phyloP scores from a whole-genome alignment of 1,140 invertebrate genomes.

The Diabrotica virgifera region DNA sequence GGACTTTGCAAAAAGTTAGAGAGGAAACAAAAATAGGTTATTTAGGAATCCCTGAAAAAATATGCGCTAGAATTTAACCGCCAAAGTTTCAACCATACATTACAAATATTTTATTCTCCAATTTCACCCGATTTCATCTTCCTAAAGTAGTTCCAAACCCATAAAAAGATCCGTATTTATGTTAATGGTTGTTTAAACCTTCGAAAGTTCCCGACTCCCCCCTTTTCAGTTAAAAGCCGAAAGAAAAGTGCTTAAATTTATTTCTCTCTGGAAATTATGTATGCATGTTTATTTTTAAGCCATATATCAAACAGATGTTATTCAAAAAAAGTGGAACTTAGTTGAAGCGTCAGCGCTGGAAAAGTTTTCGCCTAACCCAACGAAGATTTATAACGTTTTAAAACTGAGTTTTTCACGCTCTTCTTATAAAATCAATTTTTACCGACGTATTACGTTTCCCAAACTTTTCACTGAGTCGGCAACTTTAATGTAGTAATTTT shows the following conservation, averaged over 20 bases:
- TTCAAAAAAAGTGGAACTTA: slow-evolving; percentile 30
- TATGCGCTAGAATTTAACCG: too few species aligned
- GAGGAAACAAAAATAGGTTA: too few species aligned
- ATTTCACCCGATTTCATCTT: not conserved
- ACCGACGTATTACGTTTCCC: slow-evolving; percentile 3
- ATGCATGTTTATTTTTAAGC: slow-evolving; percentile 23
- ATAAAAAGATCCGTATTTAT: not conserved
- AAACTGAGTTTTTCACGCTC: slow-evolving; percentile 30
- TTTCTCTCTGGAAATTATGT: slow-evolving; percentile 7
- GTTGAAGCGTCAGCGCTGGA: slow-evolving; percentile 33
- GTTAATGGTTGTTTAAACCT: not conserved
- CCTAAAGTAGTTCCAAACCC: not conserved
- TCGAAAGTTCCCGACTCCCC: not conserved
- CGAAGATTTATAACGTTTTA: slow-evolving; percentile 35
- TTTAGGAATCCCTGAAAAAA: too few species aligned
- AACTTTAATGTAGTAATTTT: slow-evolving; percentile 6
- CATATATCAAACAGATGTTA: slow-evolving; percentile 33
- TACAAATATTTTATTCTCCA: too few species aligned
- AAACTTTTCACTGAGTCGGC: not conserved
- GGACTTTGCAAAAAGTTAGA: too few species aligned
- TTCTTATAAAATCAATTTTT: slow-evolving; percentile 14
- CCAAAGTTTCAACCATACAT: too few species aligned
- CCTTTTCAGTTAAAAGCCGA: not conserved
- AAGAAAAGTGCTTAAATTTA: slow-evolving; percentile 1
- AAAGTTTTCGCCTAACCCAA: slow-evolving; percentile 27